A percentile compares a stretch with the other conserved stretches of the same genome.
Conservation (phyloP, 2,113 vertebrate genomes). For the Petrocephalus microphthalmus region DNA sequence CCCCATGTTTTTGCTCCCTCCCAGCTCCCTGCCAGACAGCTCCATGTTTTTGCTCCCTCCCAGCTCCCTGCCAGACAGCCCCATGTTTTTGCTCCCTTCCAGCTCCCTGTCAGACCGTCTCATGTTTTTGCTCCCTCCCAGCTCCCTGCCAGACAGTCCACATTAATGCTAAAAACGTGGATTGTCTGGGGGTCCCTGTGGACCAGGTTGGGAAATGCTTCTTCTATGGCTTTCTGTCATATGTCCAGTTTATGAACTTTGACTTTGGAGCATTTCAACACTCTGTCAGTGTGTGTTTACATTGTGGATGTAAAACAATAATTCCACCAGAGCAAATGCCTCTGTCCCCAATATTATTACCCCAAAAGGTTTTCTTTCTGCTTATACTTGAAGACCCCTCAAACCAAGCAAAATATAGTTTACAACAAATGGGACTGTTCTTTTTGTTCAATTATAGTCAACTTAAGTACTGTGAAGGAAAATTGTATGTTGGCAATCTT, state of each 20-base stretch:
- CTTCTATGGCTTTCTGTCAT: neutral
- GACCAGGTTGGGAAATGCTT: neutral
- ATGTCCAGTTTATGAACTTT: neutral
- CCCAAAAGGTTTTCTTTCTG: neutral
- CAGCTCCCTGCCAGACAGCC: too few species aligned
- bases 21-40: too few species aligned
- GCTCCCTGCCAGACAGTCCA: neutral
- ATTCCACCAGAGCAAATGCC: neutral
- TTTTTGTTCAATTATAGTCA: neutral
- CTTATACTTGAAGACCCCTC: slow-evolving; percentile 1
- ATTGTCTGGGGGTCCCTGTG: neutral
- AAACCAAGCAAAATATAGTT: slow-evolving; percentile 1
- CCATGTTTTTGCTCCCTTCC: too few species aligned
- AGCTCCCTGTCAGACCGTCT: too few species aligned
- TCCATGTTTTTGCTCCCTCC: too few species aligned
- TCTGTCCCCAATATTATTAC: neutral
- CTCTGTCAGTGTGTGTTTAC: neutral
- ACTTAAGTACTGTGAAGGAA: neutral
- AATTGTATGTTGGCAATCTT: neutral
- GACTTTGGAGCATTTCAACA: neutral
- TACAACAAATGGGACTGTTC: neutral
- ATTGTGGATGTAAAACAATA: neutral
- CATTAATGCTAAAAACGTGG: too few species aligned
- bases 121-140: too few species aligned
- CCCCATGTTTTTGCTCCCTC: too few species aligned